Conservation (phyloP, 1,140 invertebrate species). For the Trachymyrmex septentrionalis region DNA sequence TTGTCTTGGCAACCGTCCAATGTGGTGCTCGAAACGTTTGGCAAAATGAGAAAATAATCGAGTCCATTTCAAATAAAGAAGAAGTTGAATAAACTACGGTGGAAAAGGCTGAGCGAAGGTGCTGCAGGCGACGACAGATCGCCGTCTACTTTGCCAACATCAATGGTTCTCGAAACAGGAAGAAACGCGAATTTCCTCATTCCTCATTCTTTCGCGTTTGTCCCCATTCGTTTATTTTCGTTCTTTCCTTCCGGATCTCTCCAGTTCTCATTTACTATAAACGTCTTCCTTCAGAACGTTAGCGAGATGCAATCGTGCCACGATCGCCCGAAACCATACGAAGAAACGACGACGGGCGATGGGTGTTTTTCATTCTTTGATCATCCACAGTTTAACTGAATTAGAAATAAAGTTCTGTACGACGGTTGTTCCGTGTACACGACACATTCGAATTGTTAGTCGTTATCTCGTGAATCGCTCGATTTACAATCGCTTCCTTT, state of each 20-base stretch:
- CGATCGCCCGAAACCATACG: slow-evolving; percentile 61
- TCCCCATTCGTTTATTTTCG: slow-evolving; percentile 15
- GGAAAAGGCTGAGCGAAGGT: not conserved
- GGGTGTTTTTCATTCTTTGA: slow-evolving; percentile 71
- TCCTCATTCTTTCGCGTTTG: slow-evolving; percentile 8
- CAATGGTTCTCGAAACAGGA: slow-evolving; percentile 56
- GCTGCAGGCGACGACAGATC: slow-evolving; percentile 46
- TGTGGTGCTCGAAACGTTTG: slow-evolving; percentile 42
- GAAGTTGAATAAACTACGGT: slow-evolving; percentile 63
- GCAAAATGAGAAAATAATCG: slow-evolving; percentile 78
- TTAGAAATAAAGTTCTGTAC: slow-evolving; percentile 61
- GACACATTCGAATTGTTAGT: slow-evolving; percentile 22
- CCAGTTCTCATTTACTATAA: slow-evolving; percentile 29
- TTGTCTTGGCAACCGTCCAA: slow-evolving; percentile 74
- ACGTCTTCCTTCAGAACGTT: slow-evolving; percentile 1
- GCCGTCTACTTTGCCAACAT: slow-evolving; percentile 26
- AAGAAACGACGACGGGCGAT: not conserved
- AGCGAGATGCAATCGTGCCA: not conserved
- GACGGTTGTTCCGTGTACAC: not conserved
- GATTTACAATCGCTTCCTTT: slow-evolving; percentile 35
- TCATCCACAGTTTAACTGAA: slow-evolving; percentile 69
- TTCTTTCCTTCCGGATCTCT: not conserved
- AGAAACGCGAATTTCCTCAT: slow-evolving; percentile 9
- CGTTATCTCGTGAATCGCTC: not conserved
- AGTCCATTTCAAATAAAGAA: slow-evolving; percentile 74